Evolutionary conservation across 2,797 vertebrate genomes (phyloP), one percentile per base, ranked within the genome.

Genomic region (Periparus ater): DNA sequence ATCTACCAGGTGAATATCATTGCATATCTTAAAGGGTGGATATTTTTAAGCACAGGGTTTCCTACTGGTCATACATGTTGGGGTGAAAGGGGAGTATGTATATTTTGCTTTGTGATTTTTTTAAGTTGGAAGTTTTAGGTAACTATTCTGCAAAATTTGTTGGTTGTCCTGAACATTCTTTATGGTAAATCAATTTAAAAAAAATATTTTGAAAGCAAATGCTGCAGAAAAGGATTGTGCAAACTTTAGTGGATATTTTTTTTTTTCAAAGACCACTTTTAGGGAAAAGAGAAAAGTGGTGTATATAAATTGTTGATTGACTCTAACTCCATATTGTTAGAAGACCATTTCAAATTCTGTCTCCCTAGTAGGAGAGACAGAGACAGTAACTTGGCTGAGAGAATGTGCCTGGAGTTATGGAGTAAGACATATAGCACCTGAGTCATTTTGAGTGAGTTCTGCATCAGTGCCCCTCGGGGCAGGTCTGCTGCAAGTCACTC

Each of bases 391-490:
- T 30, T 65, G 66, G 44, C 47, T 68, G 61, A 55, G 48, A 40
- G 14, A 36, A 74, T 63, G 48, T 34, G 25, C 34, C 42, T 55
- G 19, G 22, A 61, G 23, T 68, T 88, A 45, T 3, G 17, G 57
- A 71, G 38, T 34, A 60, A 53, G 61, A 21, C 14, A 34, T 66
- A 10, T 4, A 75, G 22, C 54, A 63, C 38, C 42, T 81, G 25
- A 34, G 44, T 38, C 1, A 61, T 73, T 91, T 68, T 44, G 71
- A 62, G 44, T 45, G 42, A 81, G 44, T 38, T 40, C 62, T 82
- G 44, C n/a, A 20, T 29, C 38, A 22, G 22, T 36, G 44, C 26
- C 5, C 5, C 48, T 47, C 0, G 0, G 42, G 23, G 40, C 29
- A 79, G 73, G 29, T 14, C 54, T 76, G 26, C 13, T 2, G 1